phyloP scores from a whole-genome alignment of 2,113 vertebrate genomes.

The Brachionichthys hirsutus region DNA sequence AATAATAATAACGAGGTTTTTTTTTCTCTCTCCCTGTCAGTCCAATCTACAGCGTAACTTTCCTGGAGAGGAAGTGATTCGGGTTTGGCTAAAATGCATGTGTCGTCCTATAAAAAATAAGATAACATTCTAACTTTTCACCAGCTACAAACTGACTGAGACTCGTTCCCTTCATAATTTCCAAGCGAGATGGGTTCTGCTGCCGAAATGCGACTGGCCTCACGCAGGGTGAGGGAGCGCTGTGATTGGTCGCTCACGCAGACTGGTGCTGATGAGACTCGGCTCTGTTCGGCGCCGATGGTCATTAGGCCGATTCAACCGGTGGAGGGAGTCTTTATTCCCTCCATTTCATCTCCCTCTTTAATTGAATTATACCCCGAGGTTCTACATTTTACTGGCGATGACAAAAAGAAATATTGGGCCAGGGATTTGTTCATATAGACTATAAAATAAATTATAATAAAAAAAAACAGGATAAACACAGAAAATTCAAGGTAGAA shows the following conservation, averaged over 20 bases:
- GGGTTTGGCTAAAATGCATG: conserved; percentile 5
- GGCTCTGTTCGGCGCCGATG: conserved; percentile 28
- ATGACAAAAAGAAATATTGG: background rate
- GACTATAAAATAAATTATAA: too few species aligned
- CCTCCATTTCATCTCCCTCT: conserved; percentile 10
- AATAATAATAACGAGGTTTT: background rate
- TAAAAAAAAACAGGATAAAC: too few species aligned
- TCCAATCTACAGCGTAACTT: conserved; percentile 25
- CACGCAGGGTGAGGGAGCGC: conserved; percentile 51
- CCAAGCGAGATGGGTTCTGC: conserved; percentile 30
- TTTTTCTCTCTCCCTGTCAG: background rate
- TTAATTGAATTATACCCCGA: conserved; percentile 9
- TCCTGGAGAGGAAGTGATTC: background rate
- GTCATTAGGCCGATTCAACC: conserved; percentile 58
- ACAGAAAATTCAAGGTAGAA: background rate
- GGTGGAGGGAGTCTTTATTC: conserved; percentile 44
- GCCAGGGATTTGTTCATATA: too few species aligned
- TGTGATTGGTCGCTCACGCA: conserved; percentile 64
- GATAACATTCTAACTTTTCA: conserved; percentile 42
- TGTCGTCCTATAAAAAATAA: background rate
- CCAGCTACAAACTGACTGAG: conserved; percentile 20
- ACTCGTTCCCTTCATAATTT: conserved; percentile 33
- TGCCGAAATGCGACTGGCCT: conserved; percentile 62
- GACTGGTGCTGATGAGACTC: conserved; percentile 50
- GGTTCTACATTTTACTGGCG: background rate